Conservation (phyloP, 2,113 vertebrate genomes). For the Hemibagrus wyckioides region DNA sequence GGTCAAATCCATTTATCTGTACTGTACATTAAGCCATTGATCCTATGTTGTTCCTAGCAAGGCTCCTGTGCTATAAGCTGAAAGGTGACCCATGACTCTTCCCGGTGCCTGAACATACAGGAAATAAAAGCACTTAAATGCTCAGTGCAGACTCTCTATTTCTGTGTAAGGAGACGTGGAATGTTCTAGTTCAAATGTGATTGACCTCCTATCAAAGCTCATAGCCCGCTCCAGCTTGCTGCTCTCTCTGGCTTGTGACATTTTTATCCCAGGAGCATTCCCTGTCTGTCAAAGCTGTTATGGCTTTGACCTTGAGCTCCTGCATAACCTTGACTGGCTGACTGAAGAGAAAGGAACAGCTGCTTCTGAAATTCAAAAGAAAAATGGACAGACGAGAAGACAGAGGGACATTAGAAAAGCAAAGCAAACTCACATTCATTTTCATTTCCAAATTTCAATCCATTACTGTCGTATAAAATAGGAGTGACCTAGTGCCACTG, state of each 20-base stretch:
- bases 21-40: not conserved
- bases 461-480: not conserved
- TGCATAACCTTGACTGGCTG: slow-evolving; percentile 38
- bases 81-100: slow-evolving; percentile 24
- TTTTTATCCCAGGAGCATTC: slow-evolving; percentile 46
- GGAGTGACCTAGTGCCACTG: no score
- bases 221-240: not conserved
- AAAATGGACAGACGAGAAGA: not conserved
- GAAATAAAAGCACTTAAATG: not conserved
- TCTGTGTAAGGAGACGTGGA: not conserved
- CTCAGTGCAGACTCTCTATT: not conserved
- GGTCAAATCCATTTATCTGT: slow-evolving; percentile 33
- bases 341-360: not conserved
- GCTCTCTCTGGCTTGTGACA: slow-evolving; percentile 36
- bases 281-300: slow-evolving; percentile 32
- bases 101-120: not conserved
- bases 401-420: not conserved
- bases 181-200: not conserved
- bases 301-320: slow-evolving; percentile 40
- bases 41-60: slow-evolving; percentile 42
- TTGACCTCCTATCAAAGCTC: slow-evolving; percentile 24
- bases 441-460: not conserved
- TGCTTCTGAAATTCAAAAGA: not conserved
- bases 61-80: not conserved
- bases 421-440: not conserved